phyloP scores from a whole-genome alignment of 2,888 invertebrate genomes.

The Scaptomyza caliginosa region DNA sequence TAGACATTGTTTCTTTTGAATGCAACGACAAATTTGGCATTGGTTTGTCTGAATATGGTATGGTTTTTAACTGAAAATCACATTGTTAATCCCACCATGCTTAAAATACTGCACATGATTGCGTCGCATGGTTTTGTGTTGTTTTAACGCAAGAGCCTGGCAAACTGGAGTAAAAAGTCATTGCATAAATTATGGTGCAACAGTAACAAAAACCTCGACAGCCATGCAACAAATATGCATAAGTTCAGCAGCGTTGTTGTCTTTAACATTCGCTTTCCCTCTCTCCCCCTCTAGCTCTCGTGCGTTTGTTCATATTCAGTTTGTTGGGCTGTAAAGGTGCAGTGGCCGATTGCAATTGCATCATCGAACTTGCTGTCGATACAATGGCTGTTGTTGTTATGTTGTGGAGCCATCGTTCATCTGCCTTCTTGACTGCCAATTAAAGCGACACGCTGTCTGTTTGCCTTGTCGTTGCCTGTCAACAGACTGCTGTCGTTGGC shows the following conservation, averaged over 20 bases:
- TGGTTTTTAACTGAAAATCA: neutral
- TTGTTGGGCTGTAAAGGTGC: slow-evolving; percentile 9
- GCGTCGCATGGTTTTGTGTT: slow-evolving; percentile 49
- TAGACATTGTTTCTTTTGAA: too few relatives aligned
- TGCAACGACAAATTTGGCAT: too few relatives aligned
- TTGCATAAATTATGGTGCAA: slow-evolving; percentile 63
- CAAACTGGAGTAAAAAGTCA: slow-evolving; percentile 53
- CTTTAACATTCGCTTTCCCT: neutral
- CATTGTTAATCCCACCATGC: slow-evolving; percentile 16
- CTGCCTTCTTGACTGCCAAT: slow-evolving; percentile 62
- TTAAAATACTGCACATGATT: slow-evolving; percentile 18
- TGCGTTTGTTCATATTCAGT: neutral
- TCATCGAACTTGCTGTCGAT: slow-evolving; percentile 6
- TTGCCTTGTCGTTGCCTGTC: slow-evolving; percentile 64
- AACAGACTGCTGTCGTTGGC: slow-evolving; percentile 36
- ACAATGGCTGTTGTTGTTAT: slow-evolving; percentile 5
- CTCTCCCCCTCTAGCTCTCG: neutral
- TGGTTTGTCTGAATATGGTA: neutral
- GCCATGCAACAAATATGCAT: slow-evolving; percentile 66
- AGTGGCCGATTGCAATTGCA: slow-evolving; percentile 39
- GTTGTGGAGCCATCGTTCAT: slow-evolving; percentile 35
- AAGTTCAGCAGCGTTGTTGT: slow-evolving; percentile 27
- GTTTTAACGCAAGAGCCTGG: slow-evolving; percentile 50
- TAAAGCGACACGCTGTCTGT: slow-evolving; percentile 64
- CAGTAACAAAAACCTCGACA: slow-evolving; percentile 32